Percentiles rank a stretch among this genome's conserved stretches.
Conservation (phyloP, 2,113 vertebrate species). For the Channa maculata region DNA sequence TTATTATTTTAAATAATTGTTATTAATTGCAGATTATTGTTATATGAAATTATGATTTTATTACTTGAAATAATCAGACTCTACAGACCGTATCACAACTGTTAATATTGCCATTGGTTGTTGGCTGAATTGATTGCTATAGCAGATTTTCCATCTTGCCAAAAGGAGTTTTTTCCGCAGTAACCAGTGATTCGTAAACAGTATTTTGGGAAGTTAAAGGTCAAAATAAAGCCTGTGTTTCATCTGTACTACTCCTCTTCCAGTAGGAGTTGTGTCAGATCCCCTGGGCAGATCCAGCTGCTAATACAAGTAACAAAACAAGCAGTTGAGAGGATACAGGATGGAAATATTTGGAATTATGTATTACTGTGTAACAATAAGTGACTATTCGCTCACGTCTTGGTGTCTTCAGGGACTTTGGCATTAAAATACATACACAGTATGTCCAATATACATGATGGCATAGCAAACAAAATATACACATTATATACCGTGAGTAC, state of each 20-base stretch:
- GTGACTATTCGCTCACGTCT: conserved; percentile 55
- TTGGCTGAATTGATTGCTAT: neutral
- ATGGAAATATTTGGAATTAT: conserved; percentile 50
- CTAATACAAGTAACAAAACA: conserved; percentile 55
- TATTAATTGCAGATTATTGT: too few relatives aligned
- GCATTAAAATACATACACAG: conserved; percentile 44
- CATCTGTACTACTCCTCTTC: conserved; percentile 48
- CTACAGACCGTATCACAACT: too few relatives aligned
- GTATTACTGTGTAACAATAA: conserved; percentile 28
- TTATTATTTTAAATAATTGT: neutral
- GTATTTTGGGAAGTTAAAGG: conserved; percentile 54
- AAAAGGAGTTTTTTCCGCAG: conserved; percentile 4
- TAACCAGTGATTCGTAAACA: conserved; percentile 15
- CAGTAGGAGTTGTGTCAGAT: conserved; percentile 53
- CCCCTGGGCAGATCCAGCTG: conserved; percentile 51
- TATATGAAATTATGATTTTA: too few relatives aligned
- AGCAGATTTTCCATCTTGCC: neutral
- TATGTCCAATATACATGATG: too few relatives aligned
- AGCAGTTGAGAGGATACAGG: conserved; percentile 36
- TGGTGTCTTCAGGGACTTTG: conserved; percentile 43
- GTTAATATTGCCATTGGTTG: too few relatives aligned
- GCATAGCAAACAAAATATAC: neutral
- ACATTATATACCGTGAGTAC: neutral
- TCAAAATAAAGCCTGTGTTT: conserved; percentile 45
- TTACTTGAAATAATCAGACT: too few relatives aligned